phyloP scores from a whole-genome alignment of 2,113 vertebrate species.

The Gallinago paraguaiae region DNA sequence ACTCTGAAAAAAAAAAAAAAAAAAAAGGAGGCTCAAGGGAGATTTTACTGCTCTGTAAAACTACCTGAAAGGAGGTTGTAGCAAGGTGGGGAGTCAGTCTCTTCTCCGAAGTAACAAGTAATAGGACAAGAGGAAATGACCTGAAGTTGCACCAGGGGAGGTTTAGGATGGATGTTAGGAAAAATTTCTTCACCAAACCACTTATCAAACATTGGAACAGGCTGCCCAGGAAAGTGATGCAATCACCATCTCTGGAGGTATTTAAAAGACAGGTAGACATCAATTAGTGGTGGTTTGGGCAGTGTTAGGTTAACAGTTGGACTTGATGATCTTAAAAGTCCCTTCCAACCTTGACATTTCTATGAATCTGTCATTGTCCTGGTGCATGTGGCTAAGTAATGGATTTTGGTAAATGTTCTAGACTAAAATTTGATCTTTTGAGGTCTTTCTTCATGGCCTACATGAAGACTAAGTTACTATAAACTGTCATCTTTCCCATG shows the following conservation, averaged over 20 bases:
- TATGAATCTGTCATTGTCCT: neutral
- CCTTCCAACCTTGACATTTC: neutral
- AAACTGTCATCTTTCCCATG: neutral
- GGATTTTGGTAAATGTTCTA: neutral
- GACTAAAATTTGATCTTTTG: neutral
- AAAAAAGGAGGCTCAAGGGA: neutral
- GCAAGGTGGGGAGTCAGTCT: neutral
- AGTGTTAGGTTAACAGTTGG: neutral
- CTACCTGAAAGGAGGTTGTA: neutral
- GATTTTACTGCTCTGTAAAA: neutral
- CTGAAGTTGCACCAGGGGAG: neutral
- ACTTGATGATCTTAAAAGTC: neutral
- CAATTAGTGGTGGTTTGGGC: neutral
- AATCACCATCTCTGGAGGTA: neutral
- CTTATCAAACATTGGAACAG: neutral
- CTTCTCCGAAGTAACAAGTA: neutral
- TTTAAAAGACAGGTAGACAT: neutral
- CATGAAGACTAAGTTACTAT: neutral
- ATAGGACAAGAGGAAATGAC: neutral
- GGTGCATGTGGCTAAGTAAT: neutral
- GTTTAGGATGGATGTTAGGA: neutral
- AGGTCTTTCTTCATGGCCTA: neutral
- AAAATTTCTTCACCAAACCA: neutral
- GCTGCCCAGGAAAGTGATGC: neutral
- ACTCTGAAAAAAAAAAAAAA: neutral